A percentile compares a stretch with the other conserved stretches of the same genome.
phyloP scores from a whole-genome alignment of 2,797 vertebrate species.

The Pempheris klunzingeri region DNA sequence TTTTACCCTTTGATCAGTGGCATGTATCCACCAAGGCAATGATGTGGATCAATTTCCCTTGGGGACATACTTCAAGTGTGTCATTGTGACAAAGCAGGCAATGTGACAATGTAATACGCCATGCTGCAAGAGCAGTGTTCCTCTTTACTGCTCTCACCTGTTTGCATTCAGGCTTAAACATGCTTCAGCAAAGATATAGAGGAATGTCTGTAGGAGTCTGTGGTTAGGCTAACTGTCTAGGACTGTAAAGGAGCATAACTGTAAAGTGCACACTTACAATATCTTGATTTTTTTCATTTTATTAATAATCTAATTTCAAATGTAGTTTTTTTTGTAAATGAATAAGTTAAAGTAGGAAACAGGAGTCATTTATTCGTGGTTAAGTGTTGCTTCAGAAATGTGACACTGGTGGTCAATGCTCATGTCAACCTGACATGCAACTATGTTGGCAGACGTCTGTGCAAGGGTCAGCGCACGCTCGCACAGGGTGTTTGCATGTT shows the following conservation, averaged over 20 bases:
- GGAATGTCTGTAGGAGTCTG: constrained; percentile 30
- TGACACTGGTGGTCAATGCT: constrained; percentile 10
- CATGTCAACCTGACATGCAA: constrained; percentile 18
- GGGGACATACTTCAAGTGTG: not conserved
- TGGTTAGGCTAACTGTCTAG: not conserved
- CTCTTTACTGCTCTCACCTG: constrained; percentile 13
- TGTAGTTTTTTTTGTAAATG: not conserved
- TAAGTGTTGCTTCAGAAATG: not conserved
- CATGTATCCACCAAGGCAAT: not conserved
- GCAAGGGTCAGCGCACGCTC: constrained; percentile 43
- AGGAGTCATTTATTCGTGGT: not conserved
- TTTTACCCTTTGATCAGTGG: constrained; percentile 11
- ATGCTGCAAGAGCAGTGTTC: not conserved
- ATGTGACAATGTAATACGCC: not conserved
- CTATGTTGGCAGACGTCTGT: constrained; percentile 38
- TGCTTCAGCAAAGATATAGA: constrained; percentile 33
- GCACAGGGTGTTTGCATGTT: constrained; percentile 21
- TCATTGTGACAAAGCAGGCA: constrained; percentile 8
- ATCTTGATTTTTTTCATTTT: not conserved
- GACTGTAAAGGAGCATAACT: not conserved
- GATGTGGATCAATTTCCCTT: constrained; percentile 16
- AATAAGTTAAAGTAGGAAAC: not conserved
- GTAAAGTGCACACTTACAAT: not conserved
- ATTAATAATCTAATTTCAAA: not conserved
- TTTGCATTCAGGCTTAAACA: constrained; percentile 56